These are phyloP conservation scores for Dysmachus trigonus DNA, from an alignment of 2,888 invertebrate genomes.

Conservation along the genomic window DNA sequence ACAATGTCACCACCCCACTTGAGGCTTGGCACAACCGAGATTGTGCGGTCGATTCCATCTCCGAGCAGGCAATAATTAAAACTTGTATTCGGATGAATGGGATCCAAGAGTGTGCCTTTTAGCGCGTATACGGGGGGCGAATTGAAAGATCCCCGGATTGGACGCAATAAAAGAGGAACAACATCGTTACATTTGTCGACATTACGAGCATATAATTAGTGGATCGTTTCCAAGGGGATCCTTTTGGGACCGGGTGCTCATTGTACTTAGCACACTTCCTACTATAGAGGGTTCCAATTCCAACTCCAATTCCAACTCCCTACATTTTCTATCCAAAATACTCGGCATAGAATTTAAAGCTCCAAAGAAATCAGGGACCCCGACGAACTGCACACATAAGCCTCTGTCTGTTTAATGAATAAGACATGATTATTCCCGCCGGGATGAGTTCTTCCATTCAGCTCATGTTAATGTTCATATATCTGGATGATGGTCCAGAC, in stretches of 20 bases:
- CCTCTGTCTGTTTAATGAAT: conserved; percentile 11
- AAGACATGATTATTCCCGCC: conserved; percentile 15
- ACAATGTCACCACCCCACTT: conserved; percentile 27
- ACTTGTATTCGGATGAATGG: conserved; percentile 7
- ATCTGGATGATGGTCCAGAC: neutral
- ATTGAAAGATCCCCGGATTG: neutral
- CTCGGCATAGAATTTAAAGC: neutral
- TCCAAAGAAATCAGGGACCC: neutral
- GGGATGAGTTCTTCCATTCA: neutral
- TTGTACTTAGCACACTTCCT: neutral
- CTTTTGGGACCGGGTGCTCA: neutral
- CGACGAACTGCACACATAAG: neutral
- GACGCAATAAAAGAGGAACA: neutral
- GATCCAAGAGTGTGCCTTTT: neutral
- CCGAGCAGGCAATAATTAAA: conserved; percentile 32
- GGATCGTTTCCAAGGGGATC: neutral
- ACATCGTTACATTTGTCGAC: neutral
- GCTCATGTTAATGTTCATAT: neutral
- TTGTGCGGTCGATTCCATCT: conserved; percentile 28
- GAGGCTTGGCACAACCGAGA: neutral
- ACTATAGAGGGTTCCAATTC: neutral
- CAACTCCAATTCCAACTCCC: too few species aligned
- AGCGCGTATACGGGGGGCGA: neutral
- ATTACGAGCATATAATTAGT: neutral
- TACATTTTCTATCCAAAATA: neutral